These are phyloP conservation scores for Plutomurus gul DNA, from an alignment of 1,140 invertebrate genomes.

Conservation along the genomic window DNA sequence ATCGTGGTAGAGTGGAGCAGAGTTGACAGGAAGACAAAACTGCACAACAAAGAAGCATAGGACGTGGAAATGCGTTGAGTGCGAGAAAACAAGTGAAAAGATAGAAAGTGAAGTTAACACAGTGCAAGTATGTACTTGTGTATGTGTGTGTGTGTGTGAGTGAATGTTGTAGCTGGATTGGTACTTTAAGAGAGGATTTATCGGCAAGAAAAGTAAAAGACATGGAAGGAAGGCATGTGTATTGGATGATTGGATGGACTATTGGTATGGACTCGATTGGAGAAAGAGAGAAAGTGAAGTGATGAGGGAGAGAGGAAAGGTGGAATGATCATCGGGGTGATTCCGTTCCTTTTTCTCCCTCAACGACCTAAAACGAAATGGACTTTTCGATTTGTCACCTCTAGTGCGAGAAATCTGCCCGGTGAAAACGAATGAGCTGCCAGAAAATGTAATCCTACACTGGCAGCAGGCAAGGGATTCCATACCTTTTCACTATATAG, in stretches of 20 bases:
- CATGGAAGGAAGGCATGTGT: background rate
- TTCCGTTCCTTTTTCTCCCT: slow-evolving; percentile 4
- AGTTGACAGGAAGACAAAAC: too few species aligned
- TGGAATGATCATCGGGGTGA: slow-evolving; percentile 34
- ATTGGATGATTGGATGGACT: background rate
- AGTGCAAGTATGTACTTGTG: too few species aligned
- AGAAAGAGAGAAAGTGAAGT: background rate
- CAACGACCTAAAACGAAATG: slow-evolving; percentile 24
- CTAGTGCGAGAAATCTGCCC: slow-evolving; percentile 39
- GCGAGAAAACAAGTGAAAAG: too few species aligned
- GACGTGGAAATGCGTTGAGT: too few species aligned
- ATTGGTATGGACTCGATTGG: too few species aligned
- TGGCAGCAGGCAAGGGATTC: slow-evolving; percentile 15
- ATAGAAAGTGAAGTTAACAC: too few species aligned
- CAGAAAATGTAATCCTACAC: slow-evolving; percentile 40
- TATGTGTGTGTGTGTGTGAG: too few species aligned
- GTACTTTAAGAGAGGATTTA: too few species aligned
- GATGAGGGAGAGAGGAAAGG: slow-evolving; percentile 37
- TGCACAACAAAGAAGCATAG: too few species aligned
- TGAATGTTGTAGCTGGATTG: too few species aligned
- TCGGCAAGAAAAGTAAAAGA: background rate
- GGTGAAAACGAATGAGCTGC: slow-evolving; percentile 46
- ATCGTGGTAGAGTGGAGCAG: too few species aligned
- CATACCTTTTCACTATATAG: too few species aligned
- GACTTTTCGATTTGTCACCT: slow-evolving; percentile 49